Percentiles rank a stretch among this genome's conserved stretches.
Conservation (phyloP, 2,888 invertebrate species). For the Cylloceria caligata region DNA sequence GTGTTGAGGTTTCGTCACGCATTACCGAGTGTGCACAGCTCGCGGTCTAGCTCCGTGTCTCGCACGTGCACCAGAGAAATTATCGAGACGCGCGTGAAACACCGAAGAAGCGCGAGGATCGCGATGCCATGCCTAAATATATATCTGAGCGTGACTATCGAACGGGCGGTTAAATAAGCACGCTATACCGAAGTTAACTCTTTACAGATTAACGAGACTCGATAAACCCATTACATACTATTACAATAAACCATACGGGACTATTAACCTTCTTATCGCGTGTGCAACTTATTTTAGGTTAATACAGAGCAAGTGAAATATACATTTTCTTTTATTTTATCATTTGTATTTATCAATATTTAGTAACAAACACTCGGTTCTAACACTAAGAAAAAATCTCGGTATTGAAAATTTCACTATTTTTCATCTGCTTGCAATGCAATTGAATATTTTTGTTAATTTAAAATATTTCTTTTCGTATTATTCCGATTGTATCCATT, state of each 20-base stretch:
- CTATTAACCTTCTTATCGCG: conserved; percentile 28
- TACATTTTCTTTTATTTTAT: too few relatives aligned
- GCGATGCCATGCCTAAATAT: conserved; percentile 36
- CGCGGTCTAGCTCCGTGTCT: neutral
- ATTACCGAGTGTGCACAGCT: conserved; percentile 66
- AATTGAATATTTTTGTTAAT: too few relatives aligned
- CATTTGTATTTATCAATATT: neutral
- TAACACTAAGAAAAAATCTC: too few relatives aligned
- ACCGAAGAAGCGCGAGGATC: conserved; percentile 2
- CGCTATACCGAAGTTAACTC: conserved; percentile 62
- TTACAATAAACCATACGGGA: conserved; percentile 49
- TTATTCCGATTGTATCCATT: neutral
- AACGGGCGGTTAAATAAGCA: conserved; percentile 63
- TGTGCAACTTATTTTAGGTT: conserved; percentile 11
- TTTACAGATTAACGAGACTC: conserved; percentile 64
- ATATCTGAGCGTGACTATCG: conserved; percentile 55
- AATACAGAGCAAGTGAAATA: neutral
- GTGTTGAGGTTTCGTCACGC: too few relatives aligned
- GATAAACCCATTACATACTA: conserved; percentile 63
- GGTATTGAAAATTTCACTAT: neutral
- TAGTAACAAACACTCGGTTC: neutral
- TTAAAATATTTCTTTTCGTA: neutral
- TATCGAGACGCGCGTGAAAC: conserved; percentile 29
- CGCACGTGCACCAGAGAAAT: conserved; percentile 12
- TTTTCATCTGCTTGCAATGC: neutral